Evolutionary conservation across 2,113 vertebrate genomes (phyloP), one percentile per base, ranked within the genome.

Genomic region (Chlorocebus sabaeus): DNA sequence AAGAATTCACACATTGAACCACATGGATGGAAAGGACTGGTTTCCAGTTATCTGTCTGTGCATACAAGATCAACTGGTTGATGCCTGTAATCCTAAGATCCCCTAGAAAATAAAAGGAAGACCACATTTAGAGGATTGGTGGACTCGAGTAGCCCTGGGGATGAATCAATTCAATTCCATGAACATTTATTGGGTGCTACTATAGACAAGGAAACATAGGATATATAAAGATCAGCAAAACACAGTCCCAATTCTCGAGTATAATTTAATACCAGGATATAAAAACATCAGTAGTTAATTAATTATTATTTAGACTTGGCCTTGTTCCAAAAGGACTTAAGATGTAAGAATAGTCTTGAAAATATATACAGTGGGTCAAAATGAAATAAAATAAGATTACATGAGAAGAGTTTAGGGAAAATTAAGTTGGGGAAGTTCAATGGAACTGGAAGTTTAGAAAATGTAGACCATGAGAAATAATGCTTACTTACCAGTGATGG

Each of bases 261-360:
- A 96, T 92, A 96, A 97, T 96, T 96, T 96, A 96, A 92, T 96
- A 94, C 45, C 35, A 90, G 92, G 84, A 43, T 96, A 94, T 96
- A 95, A 97, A 98, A 96, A 94, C 76, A 93, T 97, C 72, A 82
- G 76, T 88, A 93, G 90, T 75, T 97, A 95, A 96, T 97, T 97
- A 97, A 98, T 96, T 96, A 52, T 92, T 97, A 75, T 95, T 97
- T 97, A 78, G 94, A 88, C 52, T 84, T 97, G 92, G 94, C 52
- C 59, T 94, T 90, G 12, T 85, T 97, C 89, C 92, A 78, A 88
- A 96, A 96, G 70, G 61, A 84, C 75, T 75, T 87, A 97, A 93
- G 80, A 93, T 45, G n/a, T 68, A 93, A 95, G 67, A 72, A 87
- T 73, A 45, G 72, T 96, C 92, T n/a, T 4, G 43, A 96, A 96